Evolutionary conservation across 2,797 vertebrate genomes (phyloP).

Genomic region (Poecilia wingei): DNA sequence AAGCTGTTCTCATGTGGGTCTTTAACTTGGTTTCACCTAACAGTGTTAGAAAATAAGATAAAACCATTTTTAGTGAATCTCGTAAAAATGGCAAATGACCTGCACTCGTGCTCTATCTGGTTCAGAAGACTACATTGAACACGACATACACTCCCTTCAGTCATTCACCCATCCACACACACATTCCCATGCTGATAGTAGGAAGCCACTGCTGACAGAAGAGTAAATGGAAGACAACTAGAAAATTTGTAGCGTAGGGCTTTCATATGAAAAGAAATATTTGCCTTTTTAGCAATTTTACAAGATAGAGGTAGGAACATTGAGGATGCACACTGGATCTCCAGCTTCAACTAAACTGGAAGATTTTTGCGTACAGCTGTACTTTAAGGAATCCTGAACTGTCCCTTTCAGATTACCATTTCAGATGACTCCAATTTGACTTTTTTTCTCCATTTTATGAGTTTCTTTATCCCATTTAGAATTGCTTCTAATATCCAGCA

Average conservation of each 20-base stretch:
- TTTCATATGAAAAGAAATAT: neutral
- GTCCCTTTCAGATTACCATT: constrained; percentile 7
- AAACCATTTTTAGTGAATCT: neutral
- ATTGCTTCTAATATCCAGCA: constrained; percentile 69
- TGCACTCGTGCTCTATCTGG: neutral
- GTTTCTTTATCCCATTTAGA: constrained; percentile 54
- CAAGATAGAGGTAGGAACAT: neutral
- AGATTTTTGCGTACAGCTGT: neutral
- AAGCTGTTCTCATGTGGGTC: constrained; percentile 37
- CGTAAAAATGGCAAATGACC: neutral
- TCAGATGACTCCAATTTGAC: constrained; percentile 60
- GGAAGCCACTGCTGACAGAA: no score
- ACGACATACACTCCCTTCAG: no score
- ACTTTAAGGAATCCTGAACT: neutral
- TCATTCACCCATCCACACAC: no score
- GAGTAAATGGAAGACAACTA: neutral
- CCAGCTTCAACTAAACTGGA: neutral
- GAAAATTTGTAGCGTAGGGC: no score
- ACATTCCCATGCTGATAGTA: no score
- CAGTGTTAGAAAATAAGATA: constrained; percentile 16
- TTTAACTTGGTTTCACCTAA: constrained; percentile 29
- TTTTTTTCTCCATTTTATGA: constrained; percentile 79
- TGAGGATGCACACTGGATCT: neutral
- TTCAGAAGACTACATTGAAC: no score
- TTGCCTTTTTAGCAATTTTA: neutral